Base-by-base conservation (phyloP, 2,113 vertebrate species). In the Eonycteris spelaea region DNA sequence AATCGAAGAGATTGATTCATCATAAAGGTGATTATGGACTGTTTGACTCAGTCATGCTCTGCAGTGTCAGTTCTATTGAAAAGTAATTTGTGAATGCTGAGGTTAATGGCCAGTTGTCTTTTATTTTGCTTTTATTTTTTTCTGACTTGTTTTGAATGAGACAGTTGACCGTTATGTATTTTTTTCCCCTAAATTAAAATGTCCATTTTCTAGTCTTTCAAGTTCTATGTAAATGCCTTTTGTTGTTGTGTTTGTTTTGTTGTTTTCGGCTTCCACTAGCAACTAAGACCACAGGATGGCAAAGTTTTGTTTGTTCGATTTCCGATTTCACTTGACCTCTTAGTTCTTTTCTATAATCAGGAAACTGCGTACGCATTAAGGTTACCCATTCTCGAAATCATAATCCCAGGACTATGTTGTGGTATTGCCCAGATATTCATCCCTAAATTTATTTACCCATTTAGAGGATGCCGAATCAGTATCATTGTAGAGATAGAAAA, bases 1-100 rank as follows among this genome's bases (percentile, higher is more conserved):
- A 96, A 95, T 97, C 78, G 75, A 78, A 96, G 83, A 79, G 70
- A 91, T 65, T 87, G 90, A 84, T 82, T 92, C 15, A 55, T 94
- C 30, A 3, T 61, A 40, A 43, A 35, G 19, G 57, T 87, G 90
- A 85, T 90, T 84, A 67, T 86, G 59, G 79, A 26, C 83, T 93
- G 45, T 86, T 70, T 61, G 71, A 79, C 83, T 85, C 85, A 63
- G 63, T 57, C 48, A 10, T 68, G 82, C 86, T 53, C 10, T 75
- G 55, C 55, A 48, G 19, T 45, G 19, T 96, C 74, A 43, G 57
- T 79, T 89, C 75, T 82, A 84, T 51, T 67, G 92, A 67, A 94
- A 95, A 97, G 89, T 92, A 92, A 90, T 91, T 51, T 95, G 79
- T 92, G 74, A 33, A 57, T 55, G 51, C 78, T 90, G 95, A 94